Evolutionary conservation across 2,888 invertebrate species (phyloP).

Genomic region (Tetrapedia diversipes): DNA sequence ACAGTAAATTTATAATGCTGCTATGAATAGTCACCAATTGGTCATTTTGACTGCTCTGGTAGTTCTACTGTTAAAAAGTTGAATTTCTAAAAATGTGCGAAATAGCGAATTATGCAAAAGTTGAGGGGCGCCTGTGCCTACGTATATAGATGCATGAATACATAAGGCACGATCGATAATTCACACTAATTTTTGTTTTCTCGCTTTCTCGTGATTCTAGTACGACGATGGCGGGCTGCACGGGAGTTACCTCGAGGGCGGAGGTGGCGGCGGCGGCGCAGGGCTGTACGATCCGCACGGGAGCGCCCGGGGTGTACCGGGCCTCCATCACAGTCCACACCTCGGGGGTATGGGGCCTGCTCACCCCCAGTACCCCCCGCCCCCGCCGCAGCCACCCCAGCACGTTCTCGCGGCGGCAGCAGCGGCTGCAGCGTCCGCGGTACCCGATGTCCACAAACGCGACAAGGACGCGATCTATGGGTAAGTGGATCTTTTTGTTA

Average conservation of each 20-base stretch:
- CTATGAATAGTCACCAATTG: no score
- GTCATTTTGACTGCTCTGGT: no score
- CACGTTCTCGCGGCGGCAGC: conserved; percentile 92
- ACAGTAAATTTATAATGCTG: no score
- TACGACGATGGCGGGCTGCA: conserved; percentile 96
- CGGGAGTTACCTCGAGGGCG: conserved; percentile 92
- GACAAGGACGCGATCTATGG: conserved; percentile 99
- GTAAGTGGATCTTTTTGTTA: conserved; percentile 87
- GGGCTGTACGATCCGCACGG: conserved; percentile 91
- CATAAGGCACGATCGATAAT: conserved; percentile 18
- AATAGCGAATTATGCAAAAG: no score
- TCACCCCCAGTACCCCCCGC: conserved; percentile 90
- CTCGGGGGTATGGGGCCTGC: conserved; percentile 84
- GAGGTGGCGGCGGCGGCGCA: conserved; percentile 86
- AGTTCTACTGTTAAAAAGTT: no score
- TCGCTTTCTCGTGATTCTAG: conserved; percentile 83
- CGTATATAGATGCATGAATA: background rate
- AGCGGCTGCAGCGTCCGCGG: conserved; percentile 84
- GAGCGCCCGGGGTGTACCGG: conserved; percentile 85
- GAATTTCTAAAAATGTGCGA: no score
- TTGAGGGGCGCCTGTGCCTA: no score
- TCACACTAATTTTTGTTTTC: conserved; percentile 36
- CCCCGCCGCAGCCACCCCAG: conserved; percentile 86
- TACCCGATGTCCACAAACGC: conserved; percentile 96
- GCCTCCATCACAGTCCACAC: conserved; percentile 85